These are phyloP conservation scores for Mionectes macconnelli DNA, from an alignment of 2,113 vertebrate genomes.

Conservation along the genomic window DNA sequence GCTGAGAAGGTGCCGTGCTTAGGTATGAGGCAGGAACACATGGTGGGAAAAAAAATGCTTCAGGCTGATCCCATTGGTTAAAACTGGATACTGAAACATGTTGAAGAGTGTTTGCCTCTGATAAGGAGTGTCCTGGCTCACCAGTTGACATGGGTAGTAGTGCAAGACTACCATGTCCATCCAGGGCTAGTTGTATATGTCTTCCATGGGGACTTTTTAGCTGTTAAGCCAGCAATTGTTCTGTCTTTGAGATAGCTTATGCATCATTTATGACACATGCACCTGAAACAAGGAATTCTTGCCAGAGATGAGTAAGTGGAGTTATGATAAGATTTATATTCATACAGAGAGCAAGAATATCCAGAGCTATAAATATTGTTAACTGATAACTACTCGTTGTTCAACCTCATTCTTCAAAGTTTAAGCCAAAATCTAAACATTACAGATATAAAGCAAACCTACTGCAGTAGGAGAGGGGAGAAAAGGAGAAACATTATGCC, in stretches of 20 bases:
- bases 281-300: not conserved
- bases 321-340: slow-evolving; percentile 2
- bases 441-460: not conserved
- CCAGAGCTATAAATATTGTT: not conserved
- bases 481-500: not conserved
- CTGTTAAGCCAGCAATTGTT: not conserved
- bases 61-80: not conserved
- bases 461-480: not conserved
- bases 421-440: not conserved
- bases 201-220: not conserved
- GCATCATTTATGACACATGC: not conserved
- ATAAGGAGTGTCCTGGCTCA: not conserved
- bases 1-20: not conserved
- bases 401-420: not conserved
- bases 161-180: not conserved
- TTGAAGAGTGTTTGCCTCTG: not conserved
- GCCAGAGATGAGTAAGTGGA: not conserved
- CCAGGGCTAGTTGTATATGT: not conserved
- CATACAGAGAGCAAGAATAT: not conserved
- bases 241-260: not conserved
- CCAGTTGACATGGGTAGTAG: not conserved
- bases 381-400: not conserved
- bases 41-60: not conserved
- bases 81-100: not conserved
- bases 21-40: not conserved